These are phyloP conservation scores for Rhingia rostrata DNA, from an alignment of 2,888 invertebrate species.

Conservation along the genomic window DNA sequence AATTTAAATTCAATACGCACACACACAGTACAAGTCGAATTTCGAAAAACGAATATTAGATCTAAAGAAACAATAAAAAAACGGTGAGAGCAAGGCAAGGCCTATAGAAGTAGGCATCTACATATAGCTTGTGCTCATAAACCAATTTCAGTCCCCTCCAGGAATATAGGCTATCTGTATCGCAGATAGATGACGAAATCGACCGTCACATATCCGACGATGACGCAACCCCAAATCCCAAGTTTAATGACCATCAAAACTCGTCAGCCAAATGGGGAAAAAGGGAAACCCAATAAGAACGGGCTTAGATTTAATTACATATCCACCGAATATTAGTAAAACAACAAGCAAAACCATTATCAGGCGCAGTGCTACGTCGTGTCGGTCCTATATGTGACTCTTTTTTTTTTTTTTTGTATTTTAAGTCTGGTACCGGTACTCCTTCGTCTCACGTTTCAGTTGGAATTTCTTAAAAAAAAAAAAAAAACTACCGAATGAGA, in stretches of 20 bases:
- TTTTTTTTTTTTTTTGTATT: neutral
- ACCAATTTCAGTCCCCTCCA: constrained; percentile 18
- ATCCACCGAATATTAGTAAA: neutral
- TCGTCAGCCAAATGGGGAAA: neutral
- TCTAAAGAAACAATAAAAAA: constrained; percentile 7
- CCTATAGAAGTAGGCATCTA: constrained; percentile 8
- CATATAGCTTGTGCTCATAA: constrained; percentile 29
- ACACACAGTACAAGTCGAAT: constrained; percentile 19
- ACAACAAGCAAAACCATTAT: neutral
- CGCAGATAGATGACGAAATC: constrained; percentile 23
- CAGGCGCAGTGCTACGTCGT: neutral
- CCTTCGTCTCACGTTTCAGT: constrained; percentile 49
- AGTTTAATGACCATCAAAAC: constrained; percentile 41
- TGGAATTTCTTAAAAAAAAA: constrained; percentile 40
- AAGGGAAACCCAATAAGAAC: constrained; percentile 20
- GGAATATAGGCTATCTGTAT: neutral
- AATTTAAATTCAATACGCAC: constrained; percentile 44
- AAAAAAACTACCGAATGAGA: constrained; percentile 1
- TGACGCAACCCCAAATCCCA: constrained; percentile 10
- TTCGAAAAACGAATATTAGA: neutral
- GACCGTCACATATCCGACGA: neutral
- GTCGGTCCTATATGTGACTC: constrained; percentile 6
- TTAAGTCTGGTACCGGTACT: constrained; percentile 37
- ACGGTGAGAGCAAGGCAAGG: constrained; percentile 21
- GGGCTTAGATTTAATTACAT: constrained; percentile 32